Evolutionary conservation across 2,797 vertebrate genomes (phyloP).

Genomic region (Loriculus beryllinus): DNA sequence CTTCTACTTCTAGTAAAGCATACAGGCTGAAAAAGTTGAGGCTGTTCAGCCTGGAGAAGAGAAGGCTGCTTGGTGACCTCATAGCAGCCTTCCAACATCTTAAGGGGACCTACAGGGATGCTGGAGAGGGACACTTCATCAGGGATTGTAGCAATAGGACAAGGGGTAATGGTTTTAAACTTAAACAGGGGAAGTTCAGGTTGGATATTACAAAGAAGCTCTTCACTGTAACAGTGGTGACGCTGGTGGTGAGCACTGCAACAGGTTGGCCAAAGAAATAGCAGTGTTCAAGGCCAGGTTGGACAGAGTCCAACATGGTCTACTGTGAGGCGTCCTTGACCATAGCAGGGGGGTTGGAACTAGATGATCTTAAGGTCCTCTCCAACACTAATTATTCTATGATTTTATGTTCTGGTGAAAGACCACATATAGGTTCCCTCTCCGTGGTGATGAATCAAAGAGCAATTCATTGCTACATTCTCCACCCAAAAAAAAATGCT

Average conservation of each 20-base stretch:
- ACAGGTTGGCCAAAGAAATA: not conserved
- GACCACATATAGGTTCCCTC: not conserved
- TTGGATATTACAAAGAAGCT: not conserved
- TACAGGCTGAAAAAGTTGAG: not conserved
- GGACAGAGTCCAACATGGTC: not conserved
- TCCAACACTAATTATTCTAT: not conserved
- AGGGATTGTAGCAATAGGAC: not conserved
- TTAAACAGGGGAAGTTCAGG: not conserved
- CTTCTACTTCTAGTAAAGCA: not conserved
- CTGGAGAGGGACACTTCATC: not conserved
- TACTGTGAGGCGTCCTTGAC: not conserved
- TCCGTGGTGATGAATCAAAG: not conserved
- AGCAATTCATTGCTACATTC: not conserved
- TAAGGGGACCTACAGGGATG: not conserved
- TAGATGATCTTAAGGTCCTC: not conserved
- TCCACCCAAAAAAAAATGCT: not conserved
- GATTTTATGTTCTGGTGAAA: not conserved
- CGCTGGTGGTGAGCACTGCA: not conserved
- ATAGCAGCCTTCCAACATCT: not conserved
- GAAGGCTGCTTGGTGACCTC: not conserved
- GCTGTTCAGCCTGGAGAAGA: not conserved
- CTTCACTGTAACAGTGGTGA: not conserved
- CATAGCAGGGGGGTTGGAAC: not conserved
- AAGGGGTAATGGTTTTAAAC: not conserved
- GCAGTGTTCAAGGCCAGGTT: not conserved